A percentile compares a stretch with the other conserved stretches of the same genome.
Conservation (phyloP, 2,113 vertebrate species). For the human (Homo sapiens) region DNA sequence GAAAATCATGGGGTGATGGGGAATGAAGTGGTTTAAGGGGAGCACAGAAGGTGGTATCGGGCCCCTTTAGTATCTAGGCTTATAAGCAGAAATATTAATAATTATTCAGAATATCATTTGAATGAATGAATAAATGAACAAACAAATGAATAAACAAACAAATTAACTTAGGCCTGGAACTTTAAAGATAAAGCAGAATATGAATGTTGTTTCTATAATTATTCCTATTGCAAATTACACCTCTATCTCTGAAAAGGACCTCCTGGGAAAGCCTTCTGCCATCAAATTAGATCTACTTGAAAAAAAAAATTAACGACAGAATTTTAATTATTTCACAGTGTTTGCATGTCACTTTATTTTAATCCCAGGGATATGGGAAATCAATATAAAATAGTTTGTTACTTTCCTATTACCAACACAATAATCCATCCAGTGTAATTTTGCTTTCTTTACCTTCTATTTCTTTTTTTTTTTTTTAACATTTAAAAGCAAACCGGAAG, state of each 20-base stretch:
- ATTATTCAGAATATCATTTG: not conserved
- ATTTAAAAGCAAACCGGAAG: not conserved
- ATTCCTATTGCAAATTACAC: not conserved
- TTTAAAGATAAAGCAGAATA: not conserved
- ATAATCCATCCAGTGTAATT: not conserved
- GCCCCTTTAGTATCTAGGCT: not conserved
- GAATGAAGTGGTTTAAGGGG: not conserved
- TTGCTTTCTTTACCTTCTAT: conserved; percentile 3
- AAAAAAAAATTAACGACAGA: not conserved
- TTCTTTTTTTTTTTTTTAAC: not conserved
- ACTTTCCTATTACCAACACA: not conserved
- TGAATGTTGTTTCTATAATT: not conserved
- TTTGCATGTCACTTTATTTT: conserved; percentile 37
- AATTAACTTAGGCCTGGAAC: not conserved
- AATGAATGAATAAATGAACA: not conserved
- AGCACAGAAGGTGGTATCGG: not conserved
- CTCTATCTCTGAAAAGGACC: not conserved
- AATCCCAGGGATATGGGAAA: not conserved
- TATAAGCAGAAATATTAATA: not conserved
- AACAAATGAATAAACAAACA: not conserved
- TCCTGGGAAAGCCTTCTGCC: not conserved
- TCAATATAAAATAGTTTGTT: not conserved
- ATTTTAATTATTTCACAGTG: not conserved
- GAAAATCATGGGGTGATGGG: not conserved
- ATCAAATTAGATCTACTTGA: not conserved